A percentile compares a stretch with the other conserved stretches of the same genome.
phyloP scores from a whole-genome alignment of 2,888 invertebrate species.

The Tinea semifulvella region DNA sequence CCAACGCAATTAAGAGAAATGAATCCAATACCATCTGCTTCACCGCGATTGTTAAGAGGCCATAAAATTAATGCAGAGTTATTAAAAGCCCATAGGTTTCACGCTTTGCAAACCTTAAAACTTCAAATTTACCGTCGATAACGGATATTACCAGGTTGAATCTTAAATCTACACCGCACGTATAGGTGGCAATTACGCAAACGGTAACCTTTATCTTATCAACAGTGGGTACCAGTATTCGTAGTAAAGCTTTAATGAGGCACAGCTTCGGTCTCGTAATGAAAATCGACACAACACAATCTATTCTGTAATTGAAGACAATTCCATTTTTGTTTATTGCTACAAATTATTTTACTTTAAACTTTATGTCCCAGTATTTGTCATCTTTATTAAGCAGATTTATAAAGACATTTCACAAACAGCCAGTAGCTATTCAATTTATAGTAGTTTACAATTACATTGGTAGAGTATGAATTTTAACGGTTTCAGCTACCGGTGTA shows the following conservation, averaged over 20 bases:
- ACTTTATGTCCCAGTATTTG: not conserved
- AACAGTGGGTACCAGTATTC: too few relatives aligned
- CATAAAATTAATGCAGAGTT: slow-evolving; percentile 18
- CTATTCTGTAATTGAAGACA: too few relatives aligned
- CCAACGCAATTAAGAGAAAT: too few relatives aligned
- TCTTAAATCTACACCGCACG: slow-evolving; percentile 1
- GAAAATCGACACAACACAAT: too few relatives aligned
- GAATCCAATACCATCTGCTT: slow-evolving; percentile 7
- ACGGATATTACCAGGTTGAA: not conserved
- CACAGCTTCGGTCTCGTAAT: too few relatives aligned
- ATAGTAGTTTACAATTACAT: not conserved
- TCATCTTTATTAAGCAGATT: not conserved
- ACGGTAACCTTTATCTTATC: slow-evolving; percentile 35
- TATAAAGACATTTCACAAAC: not conserved
- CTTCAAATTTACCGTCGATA: not conserved
- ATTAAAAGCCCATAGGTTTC: slow-evolving; percentile 16
- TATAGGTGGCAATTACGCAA: slow-evolving; percentile 10
- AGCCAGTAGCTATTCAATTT: not conserved
- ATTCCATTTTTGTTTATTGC: too few relatives aligned
- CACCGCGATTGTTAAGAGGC: slow-evolving; percentile 5
- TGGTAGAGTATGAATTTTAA: not conserved
- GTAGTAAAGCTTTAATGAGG: slow-evolving; percentile 54
- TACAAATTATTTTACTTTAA: not conserved
- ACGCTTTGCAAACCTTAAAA: slow-evolving; percentile 16
- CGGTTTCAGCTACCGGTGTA: slow-evolving; percentile 7